These are phyloP conservation scores for Idaea aversata DNA, from an alignment of 2,888 invertebrate genomes.

Conservation along the genomic window DNA sequence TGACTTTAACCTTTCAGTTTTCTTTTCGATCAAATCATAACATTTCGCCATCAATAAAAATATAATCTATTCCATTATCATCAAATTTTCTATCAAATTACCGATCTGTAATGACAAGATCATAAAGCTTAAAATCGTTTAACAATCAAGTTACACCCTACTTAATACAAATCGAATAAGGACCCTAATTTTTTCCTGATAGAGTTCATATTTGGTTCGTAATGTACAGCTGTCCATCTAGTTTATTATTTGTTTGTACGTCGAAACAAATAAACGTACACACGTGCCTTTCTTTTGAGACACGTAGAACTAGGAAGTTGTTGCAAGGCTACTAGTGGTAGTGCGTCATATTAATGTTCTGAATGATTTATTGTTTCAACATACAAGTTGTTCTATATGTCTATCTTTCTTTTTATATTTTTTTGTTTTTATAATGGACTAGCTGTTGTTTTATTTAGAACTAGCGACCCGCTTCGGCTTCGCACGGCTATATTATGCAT, in stretches of 20 bases:
- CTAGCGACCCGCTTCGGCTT: too few species aligned
- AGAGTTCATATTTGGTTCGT: neutral
- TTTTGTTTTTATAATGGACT: too few species aligned
- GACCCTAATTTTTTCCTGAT: neutral
- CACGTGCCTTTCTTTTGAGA: constrained; percentile 24
- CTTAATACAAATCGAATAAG: neutral
- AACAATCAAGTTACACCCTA: neutral
- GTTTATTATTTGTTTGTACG: constrained; percentile 6
- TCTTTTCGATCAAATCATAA: neutral
- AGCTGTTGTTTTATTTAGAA: too few species aligned
- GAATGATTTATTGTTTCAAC: neutral
- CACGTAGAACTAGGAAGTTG: constrained; percentile 24
- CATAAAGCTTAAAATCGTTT: constrained; percentile 10
- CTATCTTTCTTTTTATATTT: too few species aligned
- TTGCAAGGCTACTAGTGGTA: constrained; percentile 21
- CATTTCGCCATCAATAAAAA: neutral
- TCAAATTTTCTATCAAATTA: neutral
- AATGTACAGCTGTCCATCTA: neutral
- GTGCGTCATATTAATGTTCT: constrained; percentile 12
- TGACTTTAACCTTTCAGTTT: neutral
- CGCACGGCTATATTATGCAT: too few species aligned
- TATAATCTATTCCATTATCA: neutral
- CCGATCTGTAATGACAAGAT: neutral
- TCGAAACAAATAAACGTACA: constrained; percentile 17
- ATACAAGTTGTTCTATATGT: neutral